phyloP scores from a whole-genome alignment of 2,888 invertebrate species.

The Drosophila quinaria region DNA sequence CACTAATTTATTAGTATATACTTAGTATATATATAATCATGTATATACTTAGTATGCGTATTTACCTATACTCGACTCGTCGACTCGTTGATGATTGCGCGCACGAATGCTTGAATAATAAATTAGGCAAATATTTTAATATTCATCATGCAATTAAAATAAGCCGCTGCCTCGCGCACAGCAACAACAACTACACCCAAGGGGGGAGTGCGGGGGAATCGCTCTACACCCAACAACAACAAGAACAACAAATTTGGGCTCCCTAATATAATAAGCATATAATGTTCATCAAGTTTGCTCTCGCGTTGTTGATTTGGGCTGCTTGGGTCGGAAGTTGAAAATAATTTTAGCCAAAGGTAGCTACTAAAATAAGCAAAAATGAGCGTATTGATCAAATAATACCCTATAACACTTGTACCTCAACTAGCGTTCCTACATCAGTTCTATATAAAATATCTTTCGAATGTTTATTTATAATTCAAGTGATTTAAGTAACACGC shows the following conservation, averaged over 20 bases:
- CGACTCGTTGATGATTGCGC: slow-evolving; percentile 59
- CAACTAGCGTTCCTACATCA: background rate
- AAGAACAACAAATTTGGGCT: slow-evolving; percentile 43
- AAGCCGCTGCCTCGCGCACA: slow-evolving; percentile 62
- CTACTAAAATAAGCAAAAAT: background rate
- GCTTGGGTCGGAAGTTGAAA: slow-evolving; percentile 37
- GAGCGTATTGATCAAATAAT: background rate
- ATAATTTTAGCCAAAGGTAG: slow-evolving; percentile 42
- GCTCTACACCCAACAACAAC: background rate
- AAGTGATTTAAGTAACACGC: too few species aligned
- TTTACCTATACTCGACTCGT: slow-evolving; percentile 38
- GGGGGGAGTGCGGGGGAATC: background rate
- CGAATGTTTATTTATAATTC: too few species aligned
- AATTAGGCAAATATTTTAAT: slow-evolving; percentile 83
- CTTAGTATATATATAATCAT: slow-evolving; percentile 11
- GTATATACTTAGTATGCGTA: slow-evolving; percentile 17
- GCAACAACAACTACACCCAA: slow-evolving; percentile 1
- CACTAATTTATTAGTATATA: slow-evolving; percentile 10
- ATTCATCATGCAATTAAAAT: slow-evolving; percentile 84
- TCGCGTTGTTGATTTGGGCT: slow-evolving; percentile 39
- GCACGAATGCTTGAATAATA: slow-evolving; percentile 79
- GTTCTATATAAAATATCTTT: too few species aligned
- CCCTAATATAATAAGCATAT: slow-evolving; percentile 75
- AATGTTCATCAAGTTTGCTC: slow-evolving; percentile 40
- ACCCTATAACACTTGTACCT: slow-evolving; percentile 1